A percentile compares a stretch with the other conserved stretches of the same genome.
phyloP scores from a whole-genome alignment of 2,797 vertebrate genomes.

The Anableps anableps region DNA sequence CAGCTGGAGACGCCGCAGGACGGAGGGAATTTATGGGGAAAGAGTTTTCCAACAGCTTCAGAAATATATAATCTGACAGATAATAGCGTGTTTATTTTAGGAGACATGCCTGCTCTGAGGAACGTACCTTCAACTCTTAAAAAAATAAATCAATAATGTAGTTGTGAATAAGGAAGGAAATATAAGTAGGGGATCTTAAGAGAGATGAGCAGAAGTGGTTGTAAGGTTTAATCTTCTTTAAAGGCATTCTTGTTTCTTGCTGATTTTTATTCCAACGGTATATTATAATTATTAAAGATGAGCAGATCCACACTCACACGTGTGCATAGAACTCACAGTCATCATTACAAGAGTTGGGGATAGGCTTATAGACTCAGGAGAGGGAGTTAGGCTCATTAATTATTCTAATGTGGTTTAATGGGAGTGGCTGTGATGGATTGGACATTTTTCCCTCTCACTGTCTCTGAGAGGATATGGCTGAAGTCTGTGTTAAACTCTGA shows the following conservation, averaged over 20 bases:
- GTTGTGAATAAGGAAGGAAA: conserved; percentile 23
- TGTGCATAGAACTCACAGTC: conserved; percentile 58
- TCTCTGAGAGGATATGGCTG: conserved; percentile 48
- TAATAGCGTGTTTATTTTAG: conserved; percentile 41
- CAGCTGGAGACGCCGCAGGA: conserved; percentile 17
- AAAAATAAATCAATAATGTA: conserved; percentile 35
- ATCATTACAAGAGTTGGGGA: conserved; percentile 65
- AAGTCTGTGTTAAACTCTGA: conserved; percentile 53
- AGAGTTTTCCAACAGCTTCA: conserved; percentile 18
- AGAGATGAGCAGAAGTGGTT: conserved; percentile 35
- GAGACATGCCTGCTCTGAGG: conserved; percentile 35
- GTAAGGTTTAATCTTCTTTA: conserved; percentile 60
- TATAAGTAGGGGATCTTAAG: conserved; percentile 36
- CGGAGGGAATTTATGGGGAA: conserved; percentile 15
- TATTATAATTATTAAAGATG: conserved; percentile 69
- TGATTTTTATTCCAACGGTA: conserved; percentile 64
- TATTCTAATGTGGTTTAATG: conserved; percentile 76
- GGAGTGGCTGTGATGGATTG: conserved; percentile 57
- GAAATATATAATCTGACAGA: conserved; percentile 41
- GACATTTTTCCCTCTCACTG: conserved; percentile 44
- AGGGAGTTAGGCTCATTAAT: conserved; percentile 74
- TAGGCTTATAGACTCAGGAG: conserved; percentile 73
- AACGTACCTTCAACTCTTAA: conserved; percentile 24
- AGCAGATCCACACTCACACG: conserved; percentile 22
- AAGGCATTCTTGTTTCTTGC: conserved; percentile 50